A percentile compares a stretch with the other conserved stretches of the same genome.
These are phyloP conservation scores for Chironomus striatipennis DNA, from an alignment of 1,140 invertebrate species.

Conservation along the genomic window DNA sequence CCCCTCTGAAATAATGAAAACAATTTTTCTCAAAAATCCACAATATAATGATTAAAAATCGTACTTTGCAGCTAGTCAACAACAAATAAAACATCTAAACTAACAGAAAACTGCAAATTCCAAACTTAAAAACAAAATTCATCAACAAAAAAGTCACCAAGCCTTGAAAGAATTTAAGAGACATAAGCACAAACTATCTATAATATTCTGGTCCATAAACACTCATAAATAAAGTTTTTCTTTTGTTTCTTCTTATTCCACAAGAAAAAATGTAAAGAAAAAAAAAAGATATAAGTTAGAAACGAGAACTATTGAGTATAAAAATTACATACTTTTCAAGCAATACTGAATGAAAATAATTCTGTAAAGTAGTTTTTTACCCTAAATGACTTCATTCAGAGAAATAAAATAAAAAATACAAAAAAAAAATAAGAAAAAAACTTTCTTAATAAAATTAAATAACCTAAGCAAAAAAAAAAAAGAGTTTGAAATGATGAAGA, in stretches of 20 bases:
- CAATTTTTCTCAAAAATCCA: too few relatives aligned
- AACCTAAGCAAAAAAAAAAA: background rate
- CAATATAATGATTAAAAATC: too few relatives aligned
- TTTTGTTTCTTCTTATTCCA: background rate
- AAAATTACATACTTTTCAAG: conserved; percentile 13
- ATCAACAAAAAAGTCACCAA: too few relatives aligned
- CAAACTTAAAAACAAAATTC: too few relatives aligned
- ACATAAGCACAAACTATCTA: too few relatives aligned
- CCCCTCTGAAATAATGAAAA: too few relatives aligned
- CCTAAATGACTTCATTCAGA: conserved; percentile 5
- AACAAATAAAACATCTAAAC: too few relatives aligned
- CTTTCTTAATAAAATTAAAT: conserved; percentile 10
- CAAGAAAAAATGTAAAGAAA: background rate
- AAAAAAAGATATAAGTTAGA: background rate
- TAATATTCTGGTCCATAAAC: background rate
- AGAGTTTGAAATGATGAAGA: background rate
- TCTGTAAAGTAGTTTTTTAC: background rate
- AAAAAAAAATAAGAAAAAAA: background rate
- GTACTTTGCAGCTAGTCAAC: too few relatives aligned
- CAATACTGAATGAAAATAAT: background rate
- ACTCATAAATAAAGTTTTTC: conserved; percentile 1
- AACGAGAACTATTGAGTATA: background rate
- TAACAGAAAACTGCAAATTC: too few relatives aligned
- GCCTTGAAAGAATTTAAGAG: too few relatives aligned
- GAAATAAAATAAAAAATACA: background rate